Evolutionary conservation across 2,113 vertebrate genomes (phyloP), one percentile per base, ranked within the genome.

Genomic region (Zapus hudsonius): DNA sequence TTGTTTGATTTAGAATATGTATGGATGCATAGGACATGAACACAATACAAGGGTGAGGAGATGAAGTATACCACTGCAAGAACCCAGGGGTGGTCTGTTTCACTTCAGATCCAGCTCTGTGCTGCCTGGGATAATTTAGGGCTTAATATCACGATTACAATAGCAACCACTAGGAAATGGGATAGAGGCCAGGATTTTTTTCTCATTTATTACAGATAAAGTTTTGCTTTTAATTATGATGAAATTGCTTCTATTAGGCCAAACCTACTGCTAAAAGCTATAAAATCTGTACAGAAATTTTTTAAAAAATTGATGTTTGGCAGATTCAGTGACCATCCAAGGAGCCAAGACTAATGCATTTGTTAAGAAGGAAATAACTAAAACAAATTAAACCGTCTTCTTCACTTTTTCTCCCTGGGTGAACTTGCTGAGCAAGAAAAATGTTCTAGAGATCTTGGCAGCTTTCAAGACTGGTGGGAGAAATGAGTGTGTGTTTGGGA

Each of bases 181-280:
- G 90, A 84, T 73, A 38, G 78, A 57, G 8, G 36, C 9, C 36
- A 87, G 11, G 15, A 22, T n/a, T 44, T 61, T 76, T 55, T 67
- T 57, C 67, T 85, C 22, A 27, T 61, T 63, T 92, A 25, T 36
- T 69, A 74, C 1, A 8, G 47, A 47, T 47, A 47, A 47, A 82
- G 52, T 63, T 87, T 40, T 88, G 40, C 22, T 74, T 75, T 52
- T 74, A 69, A 64, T 59, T 90, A 57, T 63, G 67, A 70, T 79
- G n/a, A 1, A 66, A 47, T 64, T 88, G 55, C 84, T 74, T n/a
- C 42, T 78, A 63, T 44, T 40, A 91, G 25, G 63, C 59, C 29
- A 84, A 93, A 85, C 3, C 69, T 67, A 19, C 19, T 72, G 40
- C 78, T 94, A 66, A 93, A 66, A 92, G 84, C 73, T 76, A 66